Evolutionary conservation across 1,140 invertebrate genomes (phyloP).

Genomic region (Drosophila leontia): DNA sequence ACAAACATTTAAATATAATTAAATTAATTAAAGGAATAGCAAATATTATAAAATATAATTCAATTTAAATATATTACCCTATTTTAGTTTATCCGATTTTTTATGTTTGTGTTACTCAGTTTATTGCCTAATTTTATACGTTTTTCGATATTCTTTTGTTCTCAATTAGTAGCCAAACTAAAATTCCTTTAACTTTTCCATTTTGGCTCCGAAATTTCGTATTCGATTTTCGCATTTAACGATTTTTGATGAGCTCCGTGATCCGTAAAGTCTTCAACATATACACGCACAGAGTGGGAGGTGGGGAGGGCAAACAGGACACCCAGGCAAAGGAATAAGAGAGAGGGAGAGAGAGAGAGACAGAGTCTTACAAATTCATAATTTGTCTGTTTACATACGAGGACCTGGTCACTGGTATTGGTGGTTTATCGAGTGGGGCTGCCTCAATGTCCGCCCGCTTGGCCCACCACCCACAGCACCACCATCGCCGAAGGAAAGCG

Average conservation of each 20-base stretch:
- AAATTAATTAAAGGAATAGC: background rate
- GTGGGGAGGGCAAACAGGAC: conserved; percentile 16
- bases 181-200: conserved; percentile 1
- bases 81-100: background rate
- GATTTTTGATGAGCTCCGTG: conserved; percentile 81
- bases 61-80: background rate
- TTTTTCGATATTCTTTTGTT: background rate
- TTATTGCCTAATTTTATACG: no score
- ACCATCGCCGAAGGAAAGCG: conserved; percentile 57
- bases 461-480: conserved; percentile 34
- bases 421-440: conserved; percentile 70
- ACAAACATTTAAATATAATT: background rate
- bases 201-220: conserved; percentile 50
- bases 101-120: background rate
- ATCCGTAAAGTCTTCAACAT: conserved; percentile 75
- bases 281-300: conserved; percentile 23
- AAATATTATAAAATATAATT: background rate
- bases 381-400: conserved; percentile 73
- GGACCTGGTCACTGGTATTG: conserved; percentile 60
- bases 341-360: conserved; percentile 9
- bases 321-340: conserved; percentile 6
- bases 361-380: conserved; percentile 77
- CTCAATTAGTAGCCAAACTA: background rate
- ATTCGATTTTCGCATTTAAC: conserved; percentile 71
- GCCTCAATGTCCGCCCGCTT: conserved; percentile 70